These are phyloP conservation scores for Gopherus evgoodei DNA, from an alignment of 2,113 vertebrate species.

Conservation along the genomic window DNA sequence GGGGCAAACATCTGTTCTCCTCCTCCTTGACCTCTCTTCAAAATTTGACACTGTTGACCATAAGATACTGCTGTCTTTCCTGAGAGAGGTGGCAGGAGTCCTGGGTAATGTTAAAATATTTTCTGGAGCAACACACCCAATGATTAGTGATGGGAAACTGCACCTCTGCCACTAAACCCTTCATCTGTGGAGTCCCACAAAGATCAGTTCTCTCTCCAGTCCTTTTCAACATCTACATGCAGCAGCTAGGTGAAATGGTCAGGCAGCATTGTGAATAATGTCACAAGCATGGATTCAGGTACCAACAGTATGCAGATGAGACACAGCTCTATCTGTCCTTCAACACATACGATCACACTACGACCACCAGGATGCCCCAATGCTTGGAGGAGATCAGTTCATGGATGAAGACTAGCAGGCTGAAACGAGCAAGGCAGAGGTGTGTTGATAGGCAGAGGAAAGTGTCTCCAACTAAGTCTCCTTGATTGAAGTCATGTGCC, in stretches of 20 bases:
- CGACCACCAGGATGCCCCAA: neutral
- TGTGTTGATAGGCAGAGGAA: neutral
- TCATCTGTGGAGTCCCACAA: neutral
- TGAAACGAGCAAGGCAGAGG: neutral
- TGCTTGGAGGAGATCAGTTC: neutral
- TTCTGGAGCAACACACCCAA: neutral
- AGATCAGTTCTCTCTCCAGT: neutral
- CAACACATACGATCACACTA: neutral
- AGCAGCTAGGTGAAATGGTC: neutral
- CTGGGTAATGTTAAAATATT: neutral
- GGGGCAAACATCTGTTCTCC: neutral
- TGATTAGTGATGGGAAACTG: neutral
- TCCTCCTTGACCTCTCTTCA: neutral
- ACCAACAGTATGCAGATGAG: neutral
- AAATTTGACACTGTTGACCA: neutral
- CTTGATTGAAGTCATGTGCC: neutral
- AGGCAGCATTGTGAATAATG: neutral
- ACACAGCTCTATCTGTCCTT: neutral
- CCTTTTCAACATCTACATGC: neutral
- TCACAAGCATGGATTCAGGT: neutral
- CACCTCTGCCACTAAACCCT: neutral
- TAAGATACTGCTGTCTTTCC: neutral
- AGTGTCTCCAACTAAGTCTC: neutral
- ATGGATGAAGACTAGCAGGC: neutral
- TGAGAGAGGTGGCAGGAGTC: neutral